phyloP scores from a whole-genome alignment of 2,888 invertebrate species.

The Zhuqinia jingwanae region DNA sequence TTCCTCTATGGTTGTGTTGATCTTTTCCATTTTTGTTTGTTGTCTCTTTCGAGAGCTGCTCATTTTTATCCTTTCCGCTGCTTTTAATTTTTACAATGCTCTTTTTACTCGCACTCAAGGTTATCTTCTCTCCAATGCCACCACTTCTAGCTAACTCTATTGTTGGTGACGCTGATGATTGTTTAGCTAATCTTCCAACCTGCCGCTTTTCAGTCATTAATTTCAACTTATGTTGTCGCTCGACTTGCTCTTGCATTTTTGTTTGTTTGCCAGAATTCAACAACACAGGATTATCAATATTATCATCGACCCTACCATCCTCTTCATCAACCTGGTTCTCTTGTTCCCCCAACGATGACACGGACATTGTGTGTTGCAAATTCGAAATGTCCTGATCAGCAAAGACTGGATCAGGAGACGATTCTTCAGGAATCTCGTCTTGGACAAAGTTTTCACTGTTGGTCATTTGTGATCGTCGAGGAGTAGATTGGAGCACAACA shows the following conservation, averaged over 20 bases:
- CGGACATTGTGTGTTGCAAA: not conserved
- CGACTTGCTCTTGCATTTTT: not conserved
- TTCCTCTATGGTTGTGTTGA: not conserved
- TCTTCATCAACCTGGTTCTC: not conserved
- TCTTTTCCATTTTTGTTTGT: conserved; percentile 41
- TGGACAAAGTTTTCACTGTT: conserved; percentile 57
- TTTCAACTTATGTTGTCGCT: conserved; percentile 19
- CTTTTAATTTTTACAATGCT: conserved; percentile 53
- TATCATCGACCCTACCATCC: not conserved
- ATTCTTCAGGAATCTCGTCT: conserved; percentile 49
- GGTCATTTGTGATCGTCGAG: not conserved
- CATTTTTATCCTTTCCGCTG: conserved; percentile 51
- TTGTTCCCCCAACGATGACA: too few relatives aligned
- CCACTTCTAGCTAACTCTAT: too few relatives aligned
- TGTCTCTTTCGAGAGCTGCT: conserved; percentile 2
- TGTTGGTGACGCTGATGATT: too few relatives aligned
- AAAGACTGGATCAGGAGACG: not conserved
- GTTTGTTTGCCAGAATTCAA: conserved; percentile 28
- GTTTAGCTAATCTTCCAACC: not conserved
- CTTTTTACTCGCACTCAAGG: conserved; percentile 60
- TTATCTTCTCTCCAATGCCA: conserved; percentile 1
- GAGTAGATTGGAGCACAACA: too few relatives aligned
- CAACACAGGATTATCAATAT: conserved; percentile 14
- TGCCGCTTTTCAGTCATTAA: conserved; percentile 10
- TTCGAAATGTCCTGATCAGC: not conserved